Base-by-base conservation (phyloP, 2,888 invertebrate genomes). In the Drosophila quinaria region DNA sequence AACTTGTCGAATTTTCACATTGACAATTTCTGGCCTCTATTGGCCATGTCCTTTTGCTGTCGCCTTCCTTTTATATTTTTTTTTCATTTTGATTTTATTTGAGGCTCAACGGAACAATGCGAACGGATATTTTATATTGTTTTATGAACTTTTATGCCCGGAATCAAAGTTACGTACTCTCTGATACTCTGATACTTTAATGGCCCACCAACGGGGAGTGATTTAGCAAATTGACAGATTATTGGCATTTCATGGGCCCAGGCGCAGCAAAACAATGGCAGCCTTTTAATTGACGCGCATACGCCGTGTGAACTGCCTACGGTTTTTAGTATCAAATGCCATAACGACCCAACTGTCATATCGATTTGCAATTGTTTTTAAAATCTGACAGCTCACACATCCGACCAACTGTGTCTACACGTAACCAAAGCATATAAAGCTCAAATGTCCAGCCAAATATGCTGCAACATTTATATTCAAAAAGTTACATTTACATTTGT, bases 221-320 rank as follows among this genome's bases (percentile, higher is more conserved):
- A 90, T 90, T 87, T 89, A 75, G 77, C 74, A 83, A 90, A 87
- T 90, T 88, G 78, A 81, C 79, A 83, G 84, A 83, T 88, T 88
- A 88, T 85, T 78, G 78, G 67, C 72, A 66, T 80, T 82, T 88
- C 80, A 77, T 86, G 81, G 84, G 77, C 52, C 61, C 52, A 17
- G 41, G 50, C 29, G 44, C 22, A 71, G 35, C 33, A 41, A 22
- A 76, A 58, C 60, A 61, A 54, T 61, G 62, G 41, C 58, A 47
- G 25, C 54, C 55, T 74, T 81, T 72, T 70, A 83, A 84, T 72
- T 81, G 80, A 58, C 52, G 65, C 61, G 39, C 29, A 50, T 74
- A 61, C 60, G 60, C 49, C 58, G 15, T 61, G 55, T 60, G 70
- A 47, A 63, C 71, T 25, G 60, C 25, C 60, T 9, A 19, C 50